Percentiles rank a stretch among this genome's conserved stretches.
Evolutionary conservation across 2,888 invertebrate species (phyloP).

Genomic region (Lacanobia oleracea): DNA sequence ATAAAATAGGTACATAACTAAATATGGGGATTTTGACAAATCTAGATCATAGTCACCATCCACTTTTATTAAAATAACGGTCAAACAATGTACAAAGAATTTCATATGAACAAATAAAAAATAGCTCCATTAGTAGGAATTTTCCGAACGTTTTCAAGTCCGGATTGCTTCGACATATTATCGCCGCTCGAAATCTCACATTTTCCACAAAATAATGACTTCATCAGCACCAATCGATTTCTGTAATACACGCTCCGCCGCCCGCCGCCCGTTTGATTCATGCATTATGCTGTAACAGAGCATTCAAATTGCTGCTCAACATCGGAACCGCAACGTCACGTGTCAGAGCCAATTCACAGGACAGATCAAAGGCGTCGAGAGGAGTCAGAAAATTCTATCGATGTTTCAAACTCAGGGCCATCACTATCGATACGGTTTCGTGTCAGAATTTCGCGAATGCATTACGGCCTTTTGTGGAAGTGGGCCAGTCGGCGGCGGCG

Average conservation of each 20-base stretch:
- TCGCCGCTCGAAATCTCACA: slow-evolving; percentile 60
- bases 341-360: slow-evolving; percentile 65
- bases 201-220: slow-evolving; percentile 58
- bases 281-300: slow-evolving; percentile 49
- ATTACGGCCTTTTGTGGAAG: slow-evolving; percentile 75
- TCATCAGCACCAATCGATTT: slow-evolving; percentile 58
- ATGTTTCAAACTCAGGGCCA: slow-evolving; percentile 63
- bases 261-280: slow-evolving; percentile 36
- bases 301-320: slow-evolving; percentile 67
- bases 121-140: slow-evolving; percentile 59
- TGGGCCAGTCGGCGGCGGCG: slow-evolving; percentile 72
- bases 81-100: slow-evolving; percentile 44
- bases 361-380: slow-evolving; percentile 61
- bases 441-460: slow-evolving; percentile 76
- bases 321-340: slow-evolving; percentile 56
- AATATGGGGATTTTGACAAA: background rate
- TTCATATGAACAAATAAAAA: slow-evolving; percentile 56
- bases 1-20: background rate
- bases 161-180: slow-evolving; percentile 56
- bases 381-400: slow-evolving; percentile 65
- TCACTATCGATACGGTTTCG: slow-evolving; percentile 69
- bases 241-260: slow-evolving; percentile 43
- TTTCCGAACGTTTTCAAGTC: slow-evolving; percentile 57
- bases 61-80: slow-evolving; percentile 4
- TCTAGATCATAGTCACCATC: background rate